Evolutionary conservation across 23 tunicate species (phyloP).

Genomic region (Ciona savignyi): DNA sequence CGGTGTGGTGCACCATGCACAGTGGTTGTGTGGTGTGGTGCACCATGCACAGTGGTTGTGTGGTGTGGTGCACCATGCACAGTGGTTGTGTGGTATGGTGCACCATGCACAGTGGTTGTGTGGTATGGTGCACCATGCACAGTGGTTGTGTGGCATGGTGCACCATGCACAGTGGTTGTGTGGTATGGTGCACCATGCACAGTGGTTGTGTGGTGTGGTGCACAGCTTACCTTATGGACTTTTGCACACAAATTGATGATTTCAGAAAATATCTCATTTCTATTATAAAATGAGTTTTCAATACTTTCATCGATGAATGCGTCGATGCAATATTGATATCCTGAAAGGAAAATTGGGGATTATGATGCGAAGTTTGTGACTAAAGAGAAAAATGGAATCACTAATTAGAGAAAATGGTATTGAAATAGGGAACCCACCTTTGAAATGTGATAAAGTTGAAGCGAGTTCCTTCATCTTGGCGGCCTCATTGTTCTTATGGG

Average conservation of each 20-base stretch:
- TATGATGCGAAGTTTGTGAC: not conserved
- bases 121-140: no score
- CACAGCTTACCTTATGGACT: slow-evolving; percentile 44
- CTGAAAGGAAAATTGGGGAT: slow-evolving; percentile 18
- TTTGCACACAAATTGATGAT: slow-evolving; percentile 56
- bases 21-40: no score
- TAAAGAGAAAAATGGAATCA: not conserved
- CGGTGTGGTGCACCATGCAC: no score
- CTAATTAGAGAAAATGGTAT: not conserved
- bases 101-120: no score
- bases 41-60: no score
- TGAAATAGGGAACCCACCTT: slow-evolving; percentile 29
- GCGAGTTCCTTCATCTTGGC: slow-evolving; percentile 85
- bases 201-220: no score
- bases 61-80: no score
- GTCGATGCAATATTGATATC: slow-evolving; percentile 93
- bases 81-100: no score
- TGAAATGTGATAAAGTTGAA: slow-evolving; percentile 68
- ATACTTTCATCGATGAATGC: slow-evolving; percentile 90
- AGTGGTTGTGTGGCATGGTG: no score
- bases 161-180: no score
- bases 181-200: no score
- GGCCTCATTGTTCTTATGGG: slow-evolving; percentile 60
- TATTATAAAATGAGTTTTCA: slow-evolving; percentile 39
- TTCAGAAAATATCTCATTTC: slow-evolving; percentile 75